Base-by-base conservation (phyloP, 2,888 invertebrate species). In the Neuroscelio doddi region DNA sequence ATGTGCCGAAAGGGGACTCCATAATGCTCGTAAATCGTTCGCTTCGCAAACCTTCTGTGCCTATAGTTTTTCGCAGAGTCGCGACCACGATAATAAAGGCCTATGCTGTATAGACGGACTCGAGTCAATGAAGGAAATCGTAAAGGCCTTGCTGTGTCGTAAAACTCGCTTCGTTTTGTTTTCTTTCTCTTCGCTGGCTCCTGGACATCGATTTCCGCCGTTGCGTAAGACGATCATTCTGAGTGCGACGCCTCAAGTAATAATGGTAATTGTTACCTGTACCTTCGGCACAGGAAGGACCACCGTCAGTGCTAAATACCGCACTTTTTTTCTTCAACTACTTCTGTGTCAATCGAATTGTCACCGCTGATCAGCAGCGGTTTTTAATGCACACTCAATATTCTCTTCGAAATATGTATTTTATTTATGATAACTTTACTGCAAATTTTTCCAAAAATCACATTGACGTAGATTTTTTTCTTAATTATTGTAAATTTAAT, bases 251-350 rank as follows among this genome's bases (percentile, higher is more conserved):
- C 67, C 65, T 50, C 53, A 53, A 72, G 68, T 66, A 72, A 77
- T 76, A 74, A 76, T 70, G 72, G 73, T 74, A 73, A 78, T 76
- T 65, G 69, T 71, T 72, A 70, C 68, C 62, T 50, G 53, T 56
- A 59, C 41, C 49, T 30, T 17, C 34, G 49, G 10, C 30, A 17
- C 64, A 50, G 59, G 61, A 58, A 51, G 55, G 71, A 72, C 72
- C 69, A 64, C 64, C 62, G 52, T 55, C 57, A 29, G 26, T 3
- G 58, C 24, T 16, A 8, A 26, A 16, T 39, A 30, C 24, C 44
- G 24, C 38, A 57, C 49, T 57, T 47, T 34, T 57, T n/a, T n/a
- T n/a, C n/a, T n/a, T n/a, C n/a, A n/a, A n/a, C n/a, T n/a, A n/a
- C n/a, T n/a, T n/a, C n/a, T n/a, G n/a, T n/a, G n/a, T n/a, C n/a